phyloP scores from a whole-genome alignment of 2,888 invertebrate genomes.

The Corbicula japonica region DNA sequence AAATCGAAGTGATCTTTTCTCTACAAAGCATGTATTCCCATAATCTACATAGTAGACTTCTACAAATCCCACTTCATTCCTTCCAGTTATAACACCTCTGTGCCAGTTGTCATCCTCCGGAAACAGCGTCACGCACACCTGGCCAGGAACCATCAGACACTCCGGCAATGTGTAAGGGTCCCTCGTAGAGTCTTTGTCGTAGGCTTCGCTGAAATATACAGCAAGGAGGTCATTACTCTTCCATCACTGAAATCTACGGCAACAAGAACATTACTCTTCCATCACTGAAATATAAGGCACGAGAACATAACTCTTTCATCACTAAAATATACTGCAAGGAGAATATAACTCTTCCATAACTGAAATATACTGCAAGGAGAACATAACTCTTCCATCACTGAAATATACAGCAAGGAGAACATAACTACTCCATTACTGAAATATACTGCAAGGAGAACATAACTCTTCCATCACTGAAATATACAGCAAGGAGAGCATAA shows the following conservation, averaged over 20 bases:
- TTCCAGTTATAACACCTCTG: slow-evolving; percentile 77
- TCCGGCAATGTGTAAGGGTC: slow-evolving; percentile 75
- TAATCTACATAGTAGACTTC: slow-evolving; percentile 83
- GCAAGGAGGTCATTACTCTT: background rate
- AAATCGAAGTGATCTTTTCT: slow-evolving; percentile 70
- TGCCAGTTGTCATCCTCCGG: slow-evolving; percentile 84
- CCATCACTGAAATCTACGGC: too few relatives aligned
- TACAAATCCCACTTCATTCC: slow-evolving; percentile 69
- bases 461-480: too few relatives aligned
- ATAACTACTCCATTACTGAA: too few relatives aligned
- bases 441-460: too few relatives aligned
- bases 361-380: too few relatives aligned
- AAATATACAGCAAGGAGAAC: too few relatives aligned
- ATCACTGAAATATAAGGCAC: background rate
- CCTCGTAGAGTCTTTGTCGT: background rate
- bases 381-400: too few relatives aligned
- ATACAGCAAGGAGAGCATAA: too few relatives aligned
- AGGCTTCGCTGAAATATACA: slow-evolving; percentile 6
- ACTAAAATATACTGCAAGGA: too few relatives aligned
- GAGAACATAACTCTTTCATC: too few relatives aligned
- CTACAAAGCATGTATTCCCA: slow-evolving; percentile 81
- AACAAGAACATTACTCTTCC: background rate
- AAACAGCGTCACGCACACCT: slow-evolving; percentile 80
- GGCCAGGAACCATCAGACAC: slow-evolving; percentile 72
- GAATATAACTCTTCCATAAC: too few relatives aligned